Conservation (phyloP, 92 coral and sea anemone species). For the Siderastrea siderea region DNA sequence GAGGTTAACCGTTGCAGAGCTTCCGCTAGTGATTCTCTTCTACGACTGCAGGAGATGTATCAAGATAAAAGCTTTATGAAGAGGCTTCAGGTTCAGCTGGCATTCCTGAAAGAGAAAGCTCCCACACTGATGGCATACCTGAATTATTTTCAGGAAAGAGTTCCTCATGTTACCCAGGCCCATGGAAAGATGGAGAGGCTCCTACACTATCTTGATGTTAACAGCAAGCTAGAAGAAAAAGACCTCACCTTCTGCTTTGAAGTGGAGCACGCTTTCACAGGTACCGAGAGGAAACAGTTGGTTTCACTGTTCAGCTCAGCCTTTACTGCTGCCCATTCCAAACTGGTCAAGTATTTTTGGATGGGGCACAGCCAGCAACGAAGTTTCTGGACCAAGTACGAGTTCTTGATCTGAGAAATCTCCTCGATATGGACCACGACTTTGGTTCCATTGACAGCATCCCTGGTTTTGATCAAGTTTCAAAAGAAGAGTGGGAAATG, state of each 20-base stretch:
- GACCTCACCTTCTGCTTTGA: constrained; percentile 54
- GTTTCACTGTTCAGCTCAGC: constrained; percentile 18
- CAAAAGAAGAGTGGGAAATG: not conserved
- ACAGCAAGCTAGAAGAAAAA: constrained; percentile 32
- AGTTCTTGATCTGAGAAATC: constrained; percentile 58
- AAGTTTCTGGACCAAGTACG: constrained; percentile 51
- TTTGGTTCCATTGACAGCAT: not conserved
- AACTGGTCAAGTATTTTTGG: not conserved
- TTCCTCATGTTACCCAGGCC: constrained; percentile 60
- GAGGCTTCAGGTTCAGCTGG: constrained; percentile 54
- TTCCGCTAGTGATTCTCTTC: constrained; percentile 23
- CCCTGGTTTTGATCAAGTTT: not conserved
- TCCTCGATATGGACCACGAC: not conserved
- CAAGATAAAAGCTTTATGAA: constrained; percentile 50
- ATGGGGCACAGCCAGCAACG: constrained; percentile 18
- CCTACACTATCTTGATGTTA: constrained; percentile 40
- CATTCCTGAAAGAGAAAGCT: constrained; percentile 58
- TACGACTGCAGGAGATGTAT: constrained; percentile 66
- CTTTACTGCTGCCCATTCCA: not conserved
- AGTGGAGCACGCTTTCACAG: constrained; percentile 14
- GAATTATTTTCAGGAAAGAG: constrained; percentile 52
- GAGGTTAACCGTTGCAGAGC: constrained; percentile 21
- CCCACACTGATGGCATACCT: constrained; percentile 58
- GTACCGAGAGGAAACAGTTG: constrained; percentile 46
- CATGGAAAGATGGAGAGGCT: constrained; percentile 54